These are phyloP conservation scores for Callorhinus ursinus DNA, from an alignment of 2,113 vertebrate species.

Conservation along the genomic window DNA sequence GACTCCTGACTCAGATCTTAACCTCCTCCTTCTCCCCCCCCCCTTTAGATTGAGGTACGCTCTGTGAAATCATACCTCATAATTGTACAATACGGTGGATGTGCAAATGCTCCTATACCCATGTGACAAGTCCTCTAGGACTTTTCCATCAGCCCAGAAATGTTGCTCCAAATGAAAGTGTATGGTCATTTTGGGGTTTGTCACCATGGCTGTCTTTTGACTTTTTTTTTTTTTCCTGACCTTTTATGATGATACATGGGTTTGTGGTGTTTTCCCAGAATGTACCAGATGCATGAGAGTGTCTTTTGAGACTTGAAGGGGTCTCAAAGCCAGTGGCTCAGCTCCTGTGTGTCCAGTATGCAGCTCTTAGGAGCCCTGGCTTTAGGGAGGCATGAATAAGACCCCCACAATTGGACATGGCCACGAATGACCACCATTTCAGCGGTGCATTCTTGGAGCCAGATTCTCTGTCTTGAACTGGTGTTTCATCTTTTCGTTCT, in stretches of 20 bases:
- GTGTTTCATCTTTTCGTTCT: neutral
- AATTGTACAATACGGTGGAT: neutral
- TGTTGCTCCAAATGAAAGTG: neutral
- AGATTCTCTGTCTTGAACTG: neutral
- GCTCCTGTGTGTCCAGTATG: neutral
- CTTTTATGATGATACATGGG: neutral
- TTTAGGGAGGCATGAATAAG: neutral
- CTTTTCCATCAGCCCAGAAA: neutral
- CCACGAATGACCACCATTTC: neutral
- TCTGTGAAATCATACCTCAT: neutral
- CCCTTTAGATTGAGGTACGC: neutral
- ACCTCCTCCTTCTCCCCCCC: no score
- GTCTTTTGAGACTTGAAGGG: neutral
- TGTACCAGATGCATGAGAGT: neutral
- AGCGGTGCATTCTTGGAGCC: neutral
- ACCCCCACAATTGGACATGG: rapidly evolving
- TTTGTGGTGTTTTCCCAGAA: neutral
- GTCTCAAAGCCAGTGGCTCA: neutral
- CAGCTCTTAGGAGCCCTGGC: neutral
- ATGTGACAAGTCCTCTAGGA: rapidly evolving
- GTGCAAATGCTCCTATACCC: neutral
- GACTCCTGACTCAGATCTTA: neutral
- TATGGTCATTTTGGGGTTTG: neutral
- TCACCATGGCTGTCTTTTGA: neutral
- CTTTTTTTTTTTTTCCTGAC: neutral